phyloP scores from a whole-genome alignment of 2,113 vertebrate genomes.

The Salvator merianae region DNA sequence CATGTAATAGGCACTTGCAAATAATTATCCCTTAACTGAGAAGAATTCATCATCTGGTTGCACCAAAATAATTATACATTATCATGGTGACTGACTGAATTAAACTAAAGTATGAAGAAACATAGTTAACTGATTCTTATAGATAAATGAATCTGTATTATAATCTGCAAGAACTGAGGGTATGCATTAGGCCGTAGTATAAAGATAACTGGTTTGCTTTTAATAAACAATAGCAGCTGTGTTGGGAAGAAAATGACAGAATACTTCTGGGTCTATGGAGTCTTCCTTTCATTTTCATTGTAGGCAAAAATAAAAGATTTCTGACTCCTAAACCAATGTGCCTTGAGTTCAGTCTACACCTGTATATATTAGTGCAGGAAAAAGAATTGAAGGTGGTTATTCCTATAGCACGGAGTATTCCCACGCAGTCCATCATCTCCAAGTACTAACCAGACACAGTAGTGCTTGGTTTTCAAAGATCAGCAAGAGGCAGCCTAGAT shows the following conservation, averaged over 20 bases:
- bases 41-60: conserved; percentile 66
- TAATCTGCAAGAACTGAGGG: conserved; percentile 62
- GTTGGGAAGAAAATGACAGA: conserved; percentile 23
- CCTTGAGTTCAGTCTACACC: conserved; percentile 23
- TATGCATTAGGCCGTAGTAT: conserved; percentile 44
- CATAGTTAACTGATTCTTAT: conserved; percentile 50
- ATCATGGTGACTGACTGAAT: conserved; percentile 58
- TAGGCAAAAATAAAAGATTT: conserved; percentile 39
- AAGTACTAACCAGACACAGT: too few relatives aligned
- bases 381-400: neutral
- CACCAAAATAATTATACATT: conserved; percentile 65
- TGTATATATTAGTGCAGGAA: neutral
- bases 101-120: conserved; percentile 65
- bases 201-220: conserved; percentile 65
- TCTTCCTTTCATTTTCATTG: conserved; percentile 39
- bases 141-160: conserved; percentile 66
- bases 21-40: conserved; percentile 66
- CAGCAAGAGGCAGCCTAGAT: too few relatives aligned
- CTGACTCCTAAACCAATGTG: conserved; percentile 54
- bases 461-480: too few relatives aligned
- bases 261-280: conserved; percentile 41
- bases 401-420: too few relatives aligned
- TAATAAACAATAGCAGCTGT: conserved; percentile 53
- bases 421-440: too few relatives aligned
- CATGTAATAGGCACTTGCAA: conserved; percentile 63